Evolutionary conservation across 2,113 vertebrate genomes (phyloP).

Genomic region (Xiphophorus maculatus): DNA sequence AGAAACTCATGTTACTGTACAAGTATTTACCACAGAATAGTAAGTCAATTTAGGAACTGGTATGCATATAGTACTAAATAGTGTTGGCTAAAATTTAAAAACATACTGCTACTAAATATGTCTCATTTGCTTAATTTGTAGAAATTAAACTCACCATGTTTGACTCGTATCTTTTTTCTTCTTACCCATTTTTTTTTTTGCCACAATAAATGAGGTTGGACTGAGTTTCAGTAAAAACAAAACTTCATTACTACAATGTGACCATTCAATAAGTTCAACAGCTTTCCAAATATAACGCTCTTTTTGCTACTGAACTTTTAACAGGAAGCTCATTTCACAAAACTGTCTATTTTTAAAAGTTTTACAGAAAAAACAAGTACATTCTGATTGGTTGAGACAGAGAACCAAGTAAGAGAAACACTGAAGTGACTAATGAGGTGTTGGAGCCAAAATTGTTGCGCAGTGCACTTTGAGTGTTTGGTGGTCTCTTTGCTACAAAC

Average conservation of each 20-base stretch:
- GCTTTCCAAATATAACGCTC: conserved; percentile 4
- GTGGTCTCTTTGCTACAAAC: background rate
- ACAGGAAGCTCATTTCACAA: conserved; percentile 40
- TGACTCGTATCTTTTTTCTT: background rate
- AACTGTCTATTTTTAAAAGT: conserved; percentile 50
- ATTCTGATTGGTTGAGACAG: conserved; percentile 37
- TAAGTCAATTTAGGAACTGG: conserved; percentile 22
- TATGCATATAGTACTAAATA: conserved; percentile 6
- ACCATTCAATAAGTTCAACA: conserved; percentile 3
- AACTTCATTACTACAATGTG: conserved; percentile 3
- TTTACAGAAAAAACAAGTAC: conserved; percentile 46
- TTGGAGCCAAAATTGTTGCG: conserved; percentile 10
- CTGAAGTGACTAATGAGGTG: conserved; percentile 31
- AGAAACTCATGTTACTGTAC: conserved; percentile 39
- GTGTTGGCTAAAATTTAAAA: background rate
- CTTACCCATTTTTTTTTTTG: background rate
- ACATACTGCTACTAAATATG: background rate
- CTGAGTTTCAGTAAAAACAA: conserved; percentile 4
- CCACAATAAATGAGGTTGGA: conserved; percentile 4
- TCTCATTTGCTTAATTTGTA: background rate
- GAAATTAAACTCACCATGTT: background rate
- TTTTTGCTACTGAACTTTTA: conserved; percentile 10
- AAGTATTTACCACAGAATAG: conserved; percentile 21
- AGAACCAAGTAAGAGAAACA: conserved; percentile 22
- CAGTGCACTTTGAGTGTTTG: background rate